Percentiles rank a stretch among this genome's conserved stretches.
These are phyloP conservation scores for Pelagia noctiluca DNA, from an alignment of 30 jellyfish, hydroid and myxozoan genomes.

Conservation along the genomic window DNA sequence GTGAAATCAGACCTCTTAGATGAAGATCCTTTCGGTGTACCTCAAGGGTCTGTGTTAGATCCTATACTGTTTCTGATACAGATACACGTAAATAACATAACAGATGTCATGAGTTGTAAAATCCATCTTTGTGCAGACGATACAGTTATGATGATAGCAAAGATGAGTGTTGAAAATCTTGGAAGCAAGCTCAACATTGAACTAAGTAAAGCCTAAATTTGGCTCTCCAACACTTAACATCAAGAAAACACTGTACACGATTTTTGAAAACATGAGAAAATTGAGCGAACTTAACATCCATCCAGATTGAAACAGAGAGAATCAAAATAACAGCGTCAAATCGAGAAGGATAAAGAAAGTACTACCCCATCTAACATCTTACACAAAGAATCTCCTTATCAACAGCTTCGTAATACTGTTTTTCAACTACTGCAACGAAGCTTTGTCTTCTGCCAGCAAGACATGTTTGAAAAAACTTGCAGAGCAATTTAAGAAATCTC, in stretches of 20 bases:
- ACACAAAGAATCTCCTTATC: slow-evolving; percentile 22
- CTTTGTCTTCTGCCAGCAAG: slow-evolving; percentile 53
- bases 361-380: background rate
- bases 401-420: slow-evolving; percentile 23
- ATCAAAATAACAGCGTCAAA: slow-evolving; percentile 18
- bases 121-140: slow-evolving; percentile 58
- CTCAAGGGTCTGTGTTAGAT: slow-evolving; percentile 64
- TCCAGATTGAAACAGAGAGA: slow-evolving; percentile 29
- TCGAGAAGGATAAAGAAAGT: slow-evolving; percentile 31
- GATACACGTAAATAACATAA: slow-evolving; percentile 42
- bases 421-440: slow-evolving; percentile 50
- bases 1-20: slow-evolving; percentile 30
- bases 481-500: slow-evolving; percentile 7
- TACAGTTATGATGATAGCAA: slow-evolving; percentile 39
- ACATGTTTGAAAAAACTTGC: slow-evolving; percentile 34
- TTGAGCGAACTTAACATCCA: slow-evolving; percentile 4
- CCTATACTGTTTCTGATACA: slow-evolving; percentile 43
- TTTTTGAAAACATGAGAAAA: slow-evolving; percentile 30
- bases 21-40: slow-evolving; percentile 27
- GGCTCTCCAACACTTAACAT: slow-evolving; percentile 31
- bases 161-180: slow-evolving; percentile 24
- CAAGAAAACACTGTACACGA: slow-evolving; percentile 31
- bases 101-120: slow-evolving; percentile 32
- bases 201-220: slow-evolving; percentile 14
- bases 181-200: slow-evolving; percentile 39